Evolutionary conservation across 1,140 invertebrate genomes (phyloP), one percentile per base, ranked within the genome.

Genomic region (Aphaenogaster ashmeadi): DNA sequence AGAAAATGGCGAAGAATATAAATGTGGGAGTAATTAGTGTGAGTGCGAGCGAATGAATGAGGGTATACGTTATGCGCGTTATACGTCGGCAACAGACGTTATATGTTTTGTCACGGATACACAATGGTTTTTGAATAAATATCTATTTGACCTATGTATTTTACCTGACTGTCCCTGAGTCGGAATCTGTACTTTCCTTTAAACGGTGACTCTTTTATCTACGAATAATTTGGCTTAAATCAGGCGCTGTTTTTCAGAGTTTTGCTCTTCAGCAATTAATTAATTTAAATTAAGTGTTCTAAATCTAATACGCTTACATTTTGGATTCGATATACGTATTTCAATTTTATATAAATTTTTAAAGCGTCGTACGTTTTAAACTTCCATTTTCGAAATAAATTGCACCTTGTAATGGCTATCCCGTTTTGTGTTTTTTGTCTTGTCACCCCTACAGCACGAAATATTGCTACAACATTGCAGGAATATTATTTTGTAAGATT

Each of bases 71-170:
- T 36, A 88, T 80, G 87, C 75, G 72, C 69, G 85, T 91, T 88
- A 27, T 27, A 78, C 89, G 69, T 84, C 88, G 85, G 9, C 52
- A 87, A 81, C 47, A 47, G 86, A 72, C 90, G 89, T 92, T 92
- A 92, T 90, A 93, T 94, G 93, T 94, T 94, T 94, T 94, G 91
- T 94, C 93, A 93, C 89, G 88, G 93, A 94, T 93, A 94, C 91
- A 94, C 91, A 94, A 80, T 93, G 90, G 88, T 95, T 95, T 94
- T 95, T 94, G 86, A 95, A 94, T 94, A 94, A 94, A 94, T 93
- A 94, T 94, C 92, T 94, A 94, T 94, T 95, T 94, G 92, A 94
- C 93, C 89, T 95, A 94, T 80, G 69, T 85, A 88, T 69, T 71
- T 33, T 44, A 54, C 15, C 8, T 41, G 21, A 41, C 47, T 33